Evolutionary conservation across 2,797 vertebrate genomes (phyloP), one percentile per base, ranked within the genome.

Genomic region (Salmo trutta): DNA sequence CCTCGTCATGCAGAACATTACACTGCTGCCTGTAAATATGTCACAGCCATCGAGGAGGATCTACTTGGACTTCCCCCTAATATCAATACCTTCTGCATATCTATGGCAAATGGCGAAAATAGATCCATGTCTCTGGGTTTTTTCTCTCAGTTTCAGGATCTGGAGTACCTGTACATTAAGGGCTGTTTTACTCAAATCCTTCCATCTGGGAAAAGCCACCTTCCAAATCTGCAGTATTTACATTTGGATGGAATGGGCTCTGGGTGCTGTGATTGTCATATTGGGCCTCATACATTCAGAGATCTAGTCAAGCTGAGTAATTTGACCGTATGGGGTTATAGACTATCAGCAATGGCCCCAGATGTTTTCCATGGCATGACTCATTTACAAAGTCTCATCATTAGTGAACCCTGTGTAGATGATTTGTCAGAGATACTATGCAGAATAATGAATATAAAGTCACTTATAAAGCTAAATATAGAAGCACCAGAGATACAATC

Each of bases 351-450:
- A 54, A 41, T 76, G 70, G 24, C 52, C 47, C 21, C 10, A 24
- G 79, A 76, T 14, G 51, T 62, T 33, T 80, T 80, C 15, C 31
- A 75, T 47, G 47, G 19, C 10, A 21, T 80, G 1, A 2, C 6
- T 3, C 36, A 73, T 53, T 24, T 80, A 6, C 29, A 76, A 31
- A 21, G 1, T 0, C 7, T 68, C 31, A 6, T 0, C 0, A 17
- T 62, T 56, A 0, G 0, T 1, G 4, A 6, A 21, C 6, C 2
- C 6, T 36, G 10, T 6, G 36, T 24, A 14, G 14, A 72, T 0
- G 31, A 69, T n/a, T 52, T 81, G 12, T 77, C 79, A 36, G 71
- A 73, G 3, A 12, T 80, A 8, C n/a, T 76, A 41, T 79, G 78
- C 69, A 75, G 78, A 72, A 56, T 79, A 72, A 27, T 51, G 15